These are phyloP conservation scores for Bergia sp. DNA, from an alignment of 92 coral and sea anemone genomes.

Conservation along the genomic window DNA sequence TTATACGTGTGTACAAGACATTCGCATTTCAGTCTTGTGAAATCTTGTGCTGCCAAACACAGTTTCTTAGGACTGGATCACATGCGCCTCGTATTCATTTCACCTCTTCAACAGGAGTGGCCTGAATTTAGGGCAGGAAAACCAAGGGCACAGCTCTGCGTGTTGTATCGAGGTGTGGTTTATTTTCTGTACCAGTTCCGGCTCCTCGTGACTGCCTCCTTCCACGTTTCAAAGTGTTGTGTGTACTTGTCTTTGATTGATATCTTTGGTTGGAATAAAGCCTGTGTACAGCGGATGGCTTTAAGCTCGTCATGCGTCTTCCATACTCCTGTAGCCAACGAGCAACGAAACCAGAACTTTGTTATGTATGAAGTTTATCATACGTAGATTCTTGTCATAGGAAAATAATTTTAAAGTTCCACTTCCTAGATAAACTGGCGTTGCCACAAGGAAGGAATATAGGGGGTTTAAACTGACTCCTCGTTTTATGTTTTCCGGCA, in stretches of 20 bases:
- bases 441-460: neutral
- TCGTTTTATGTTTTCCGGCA: too few species aligned
- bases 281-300: slow-evolving; percentile 94
- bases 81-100: neutral
- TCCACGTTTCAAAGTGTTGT: slow-evolving; percentile 76
- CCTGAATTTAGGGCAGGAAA: neutral
- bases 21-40: neutral
- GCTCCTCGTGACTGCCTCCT: slow-evolving; percentile 88
- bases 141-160: neutral
- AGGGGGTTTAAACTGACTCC: neutral
- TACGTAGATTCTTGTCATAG: too few species aligned
- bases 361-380: neutral
- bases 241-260: slow-evolving; percentile 69
- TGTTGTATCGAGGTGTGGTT: neutral
- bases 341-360: neutral
- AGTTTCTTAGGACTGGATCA: neutral
- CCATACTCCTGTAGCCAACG: slow-evolving; percentile 80
- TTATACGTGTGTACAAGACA: too few species aligned
- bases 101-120: neutral
- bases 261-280: slow-evolving; percentile 84
- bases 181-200: slow-evolving; percentile 72
- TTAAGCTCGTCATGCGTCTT: slow-evolving; percentile 90
- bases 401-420: neutral
- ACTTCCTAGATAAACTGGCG: neutral
- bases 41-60: neutral